A percentile compares a stretch with the other conserved stretches of the same genome.
These are phyloP conservation scores for Drosophila recens DNA, from an alignment of 2,888 invertebrate genomes.

Conservation along the genomic window DNA sequence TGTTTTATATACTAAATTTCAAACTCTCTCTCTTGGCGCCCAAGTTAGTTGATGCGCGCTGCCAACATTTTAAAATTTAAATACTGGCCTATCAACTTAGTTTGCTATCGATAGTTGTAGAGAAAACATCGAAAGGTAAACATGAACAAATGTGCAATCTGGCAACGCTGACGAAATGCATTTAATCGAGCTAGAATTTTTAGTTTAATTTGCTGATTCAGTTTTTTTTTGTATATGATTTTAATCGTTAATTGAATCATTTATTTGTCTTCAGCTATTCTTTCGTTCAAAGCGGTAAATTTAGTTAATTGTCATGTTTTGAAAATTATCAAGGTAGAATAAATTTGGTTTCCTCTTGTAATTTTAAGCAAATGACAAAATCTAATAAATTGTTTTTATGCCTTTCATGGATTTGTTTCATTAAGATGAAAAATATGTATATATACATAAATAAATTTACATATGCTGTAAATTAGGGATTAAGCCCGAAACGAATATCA, in stretches of 20 bases:
- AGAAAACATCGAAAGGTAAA: not conserved
- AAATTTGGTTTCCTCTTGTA: no score
- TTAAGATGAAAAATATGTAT: no score
- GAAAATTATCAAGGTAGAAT: no score
- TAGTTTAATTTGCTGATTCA: not conserved
- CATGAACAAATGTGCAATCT: not conserved
- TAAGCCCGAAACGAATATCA: no score
- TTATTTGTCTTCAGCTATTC: not conserved
- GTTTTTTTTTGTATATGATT: not conserved
- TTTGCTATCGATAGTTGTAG: not conserved
- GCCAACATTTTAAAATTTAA: not conserved
- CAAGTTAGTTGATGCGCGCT: no score
- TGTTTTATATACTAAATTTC: not conserved
- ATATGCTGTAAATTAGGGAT: no score
- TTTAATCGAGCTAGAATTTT: not conserved
- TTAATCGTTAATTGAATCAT: not conserved
- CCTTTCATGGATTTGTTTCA: no score
- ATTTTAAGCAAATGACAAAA: no score
- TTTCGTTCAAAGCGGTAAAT: no score
- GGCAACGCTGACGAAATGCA: not conserved
- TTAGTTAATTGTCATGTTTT: no score
- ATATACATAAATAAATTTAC: no score
- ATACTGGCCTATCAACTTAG: not conserved
- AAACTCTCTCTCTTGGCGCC: not conserved
- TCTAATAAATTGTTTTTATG: no score